Conservation (phyloP, 2,888 invertebrate genomes). For the Lycophotia porphyrea region DNA sequence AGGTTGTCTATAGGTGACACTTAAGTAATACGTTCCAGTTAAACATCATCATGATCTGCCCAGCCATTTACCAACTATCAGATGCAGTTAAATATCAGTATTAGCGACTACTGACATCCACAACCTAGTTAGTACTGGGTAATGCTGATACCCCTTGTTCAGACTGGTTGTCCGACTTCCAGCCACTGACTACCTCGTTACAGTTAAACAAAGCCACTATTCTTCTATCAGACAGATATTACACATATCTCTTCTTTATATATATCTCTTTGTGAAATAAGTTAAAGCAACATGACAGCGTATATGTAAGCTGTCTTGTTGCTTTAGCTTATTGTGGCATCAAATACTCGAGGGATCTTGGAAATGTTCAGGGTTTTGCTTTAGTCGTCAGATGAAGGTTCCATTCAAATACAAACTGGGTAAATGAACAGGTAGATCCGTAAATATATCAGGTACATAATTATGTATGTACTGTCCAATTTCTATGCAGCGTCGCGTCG, state of each 20-base stretch:
- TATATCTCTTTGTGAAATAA: conserved; percentile 31
- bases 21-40: too few relatives aligned
- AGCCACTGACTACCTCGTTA: not conserved
- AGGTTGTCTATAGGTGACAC: too few relatives aligned
- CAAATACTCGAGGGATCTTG: conserved; percentile 18
- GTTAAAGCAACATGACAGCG: not conserved
- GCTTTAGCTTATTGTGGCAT: too few relatives aligned
- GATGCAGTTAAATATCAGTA: too few relatives aligned
- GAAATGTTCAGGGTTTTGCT: conserved; percentile 8
- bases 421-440: not conserved
- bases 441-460: not conserved
- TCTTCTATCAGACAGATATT: too few relatives aligned
- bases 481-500: not conserved
- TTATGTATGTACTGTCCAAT: not conserved
- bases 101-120: too few relatives aligned
- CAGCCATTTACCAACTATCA: too few relatives aligned
- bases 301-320: too few relatives aligned
- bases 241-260: too few relatives aligned
- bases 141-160: not conserved
- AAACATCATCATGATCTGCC: too few relatives aligned
- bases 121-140: not conserved
- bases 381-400: not conserved
- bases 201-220: not conserved
- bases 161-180: not conserved
- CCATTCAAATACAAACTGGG: conserved; percentile 2